Conservation (phyloP, 2,797 vertebrate genomes). For the Ptychadena robeensis region DNA sequence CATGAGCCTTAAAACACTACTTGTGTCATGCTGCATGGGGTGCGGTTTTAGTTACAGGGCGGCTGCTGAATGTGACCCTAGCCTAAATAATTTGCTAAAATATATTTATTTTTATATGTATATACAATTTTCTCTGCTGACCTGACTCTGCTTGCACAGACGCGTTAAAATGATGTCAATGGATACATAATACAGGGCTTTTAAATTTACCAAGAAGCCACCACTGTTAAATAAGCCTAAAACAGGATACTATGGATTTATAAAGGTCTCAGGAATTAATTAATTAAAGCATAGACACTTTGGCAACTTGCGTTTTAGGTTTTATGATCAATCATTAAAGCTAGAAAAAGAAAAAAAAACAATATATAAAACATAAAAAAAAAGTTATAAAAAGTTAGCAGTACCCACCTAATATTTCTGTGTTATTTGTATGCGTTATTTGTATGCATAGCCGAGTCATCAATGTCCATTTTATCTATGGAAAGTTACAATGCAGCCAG, state of each 20-base stretch:
- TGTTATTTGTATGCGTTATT: slow-evolving; percentile 45
- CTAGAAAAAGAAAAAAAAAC: neutral
- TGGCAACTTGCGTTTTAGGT: slow-evolving; percentile 22
- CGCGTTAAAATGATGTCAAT: neutral
- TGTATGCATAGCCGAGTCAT: slow-evolving; percentile 30
- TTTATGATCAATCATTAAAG: neutral
- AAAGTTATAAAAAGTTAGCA: slow-evolving; percentile 1
- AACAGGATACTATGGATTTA: too few relatives aligned
- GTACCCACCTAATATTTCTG: slow-evolving; percentile 50
- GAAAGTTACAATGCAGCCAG: slow-evolving; percentile 27
- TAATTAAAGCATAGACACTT: neutral
- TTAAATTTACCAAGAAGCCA: too few relatives aligned
- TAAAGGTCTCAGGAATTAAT: neutral
- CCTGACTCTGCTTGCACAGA: too few relatives aligned
- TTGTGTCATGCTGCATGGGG: too few relatives aligned
- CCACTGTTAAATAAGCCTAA: neutral
- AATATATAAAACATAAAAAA: slow-evolving; percentile 22
- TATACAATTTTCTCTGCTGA: too few relatives aligned
- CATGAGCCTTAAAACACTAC: too few relatives aligned
- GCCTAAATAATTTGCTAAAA: too few relatives aligned
- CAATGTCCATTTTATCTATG: slow-evolving; percentile 38
- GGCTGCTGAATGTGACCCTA: too few relatives aligned
- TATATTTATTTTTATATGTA: too few relatives aligned
- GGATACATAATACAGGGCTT: too few relatives aligned
- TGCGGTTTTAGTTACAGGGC: too few relatives aligned